Percentiles rank a stretch among this genome's conserved stretches.
phyloP scores from a whole-genome alignment of 2,888 invertebrate genomes.

The Melitaea athalia region DNA sequence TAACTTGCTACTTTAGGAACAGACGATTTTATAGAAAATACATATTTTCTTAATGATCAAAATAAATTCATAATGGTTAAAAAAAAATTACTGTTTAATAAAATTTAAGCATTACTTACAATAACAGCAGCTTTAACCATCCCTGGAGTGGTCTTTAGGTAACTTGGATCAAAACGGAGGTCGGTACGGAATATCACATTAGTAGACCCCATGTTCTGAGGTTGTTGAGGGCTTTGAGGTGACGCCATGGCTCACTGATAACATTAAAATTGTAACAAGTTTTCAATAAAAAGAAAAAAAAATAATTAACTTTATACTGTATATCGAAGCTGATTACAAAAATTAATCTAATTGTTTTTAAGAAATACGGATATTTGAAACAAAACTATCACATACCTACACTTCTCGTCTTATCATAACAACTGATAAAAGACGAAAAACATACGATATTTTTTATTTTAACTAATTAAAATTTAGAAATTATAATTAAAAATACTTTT shows the following conservation, averaged over 20 bases:
- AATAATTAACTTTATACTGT: too few species aligned
- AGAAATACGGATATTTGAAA: too few species aligned
- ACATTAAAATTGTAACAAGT: background rate
- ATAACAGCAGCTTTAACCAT: conserved; percentile 60
- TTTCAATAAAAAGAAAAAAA: too few species aligned
- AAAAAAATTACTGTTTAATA: background rate
- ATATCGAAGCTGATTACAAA: too few species aligned
- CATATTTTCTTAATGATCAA: too few species aligned
- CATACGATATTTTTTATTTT: background rate
- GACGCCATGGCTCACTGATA: conserved; percentile 51
- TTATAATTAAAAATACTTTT: background rate
- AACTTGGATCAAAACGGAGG: conserved; percentile 64
- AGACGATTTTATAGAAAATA: too few species aligned
- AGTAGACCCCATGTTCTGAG: conserved; percentile 66
- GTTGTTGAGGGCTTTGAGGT: conserved; percentile 39
- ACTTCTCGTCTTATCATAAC: background rate
- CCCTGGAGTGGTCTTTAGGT: conserved; percentile 62
- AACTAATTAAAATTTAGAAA: background rate
- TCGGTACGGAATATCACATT: conserved; percentile 71
- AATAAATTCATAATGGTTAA: too few species aligned
- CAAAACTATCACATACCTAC: too few species aligned
- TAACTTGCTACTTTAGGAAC: too few species aligned
- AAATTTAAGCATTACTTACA: conserved; percentile 55
- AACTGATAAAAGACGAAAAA: background rate
- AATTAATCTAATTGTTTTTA: too few species aligned